Evolutionary conservation across 2,888 invertebrate genomes (phyloP).

Genomic region (Synanthedon formicaeformis): DNA sequence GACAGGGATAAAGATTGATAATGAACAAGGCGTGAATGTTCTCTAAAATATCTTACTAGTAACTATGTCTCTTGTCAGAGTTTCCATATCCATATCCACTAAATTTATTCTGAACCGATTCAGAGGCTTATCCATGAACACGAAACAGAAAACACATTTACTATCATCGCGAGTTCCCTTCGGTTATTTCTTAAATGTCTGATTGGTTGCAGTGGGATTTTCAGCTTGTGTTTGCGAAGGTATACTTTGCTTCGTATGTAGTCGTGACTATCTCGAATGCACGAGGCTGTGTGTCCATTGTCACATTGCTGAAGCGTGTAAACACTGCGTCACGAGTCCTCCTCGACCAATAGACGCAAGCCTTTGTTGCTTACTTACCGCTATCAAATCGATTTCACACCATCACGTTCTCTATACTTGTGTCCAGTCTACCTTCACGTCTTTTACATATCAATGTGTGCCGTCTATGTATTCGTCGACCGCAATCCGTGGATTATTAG

Average conservation of each 20-base stretch:
- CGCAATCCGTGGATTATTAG: slow-evolving; percentile 14
- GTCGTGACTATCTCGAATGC: slow-evolving; percentile 37
- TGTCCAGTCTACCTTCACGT: slow-evolving; percentile 21
- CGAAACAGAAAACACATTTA: too few species aligned
- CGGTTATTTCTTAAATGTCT: too few species aligned
- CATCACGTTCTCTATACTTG: slow-evolving; percentile 20
- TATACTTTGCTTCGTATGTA: slow-evolving; percentile 11
- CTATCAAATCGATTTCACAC: slow-evolving; percentile 54
- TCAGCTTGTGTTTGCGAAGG: not conserved
- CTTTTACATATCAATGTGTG: slow-evolving; percentile 35
- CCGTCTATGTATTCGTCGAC: not conserved
- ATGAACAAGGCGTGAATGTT: too few species aligned
- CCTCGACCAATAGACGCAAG: slow-evolving; percentile 26
- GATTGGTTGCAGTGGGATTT: not conserved
- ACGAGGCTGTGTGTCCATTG: slow-evolving; percentile 32
- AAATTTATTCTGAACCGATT: too few species aligned
- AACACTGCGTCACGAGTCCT: slow-evolving; percentile 43
- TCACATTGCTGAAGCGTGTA: slow-evolving; percentile 28
- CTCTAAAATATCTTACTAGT: too few species aligned
- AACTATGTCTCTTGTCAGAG: too few species aligned
- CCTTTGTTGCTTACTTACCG: slow-evolving; percentile 36
- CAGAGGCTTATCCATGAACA: too few species aligned
- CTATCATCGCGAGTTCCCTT: too few species aligned
- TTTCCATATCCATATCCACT: too few species aligned
- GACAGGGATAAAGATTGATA: too few species aligned